These are phyloP conservation scores for Tetramorium simillimum DNA, from an alignment of 1,140 invertebrate species.

Conservation along the genomic window DNA sequence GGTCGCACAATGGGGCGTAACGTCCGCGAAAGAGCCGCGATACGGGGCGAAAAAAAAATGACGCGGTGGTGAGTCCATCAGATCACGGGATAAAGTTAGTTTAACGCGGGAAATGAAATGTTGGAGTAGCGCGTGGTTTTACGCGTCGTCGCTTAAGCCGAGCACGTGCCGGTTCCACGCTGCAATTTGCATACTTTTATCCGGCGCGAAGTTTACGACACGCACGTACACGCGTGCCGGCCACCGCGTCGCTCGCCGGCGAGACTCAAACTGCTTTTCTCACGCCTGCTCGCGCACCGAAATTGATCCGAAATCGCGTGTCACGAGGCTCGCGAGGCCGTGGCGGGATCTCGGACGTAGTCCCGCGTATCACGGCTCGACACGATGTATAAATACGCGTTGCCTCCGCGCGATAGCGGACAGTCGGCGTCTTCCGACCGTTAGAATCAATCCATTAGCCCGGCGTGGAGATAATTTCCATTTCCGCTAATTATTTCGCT, in stretches of 20 bases:
- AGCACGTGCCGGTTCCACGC: constrained; percentile 57
- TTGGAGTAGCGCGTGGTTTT: neutral
- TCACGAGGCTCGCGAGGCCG: neutral
- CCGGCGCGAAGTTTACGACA: constrained; percentile 63
- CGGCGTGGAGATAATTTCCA: neutral
- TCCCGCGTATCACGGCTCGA: no score
- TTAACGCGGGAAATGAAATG: constrained; percentile 58
- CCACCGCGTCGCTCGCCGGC: neutral
- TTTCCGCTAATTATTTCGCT: constrained; percentile 31
- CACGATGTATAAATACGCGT: neutral
- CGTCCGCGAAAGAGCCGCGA: neutral
- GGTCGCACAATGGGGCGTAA: neutral
- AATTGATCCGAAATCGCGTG: constrained; percentile 16
- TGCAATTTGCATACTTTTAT: constrained; percentile 70
- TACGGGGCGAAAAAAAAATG: neutral
- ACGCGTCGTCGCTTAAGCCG: constrained; percentile 22
- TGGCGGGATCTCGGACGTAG: neutral
- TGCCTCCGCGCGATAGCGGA: neutral
- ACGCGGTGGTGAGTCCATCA: neutral
- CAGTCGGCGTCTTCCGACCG: neutral
- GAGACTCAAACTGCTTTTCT: constrained; percentile 54
- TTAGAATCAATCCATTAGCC: constrained; percentile 14
- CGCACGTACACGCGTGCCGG: constrained; percentile 61
- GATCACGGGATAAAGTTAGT: constrained; percentile 49
- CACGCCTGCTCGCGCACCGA: constrained; percentile 4